phyloP scores from a whole-genome alignment of 2,888 invertebrate genomes.

The Volucella bombylans region DNA sequence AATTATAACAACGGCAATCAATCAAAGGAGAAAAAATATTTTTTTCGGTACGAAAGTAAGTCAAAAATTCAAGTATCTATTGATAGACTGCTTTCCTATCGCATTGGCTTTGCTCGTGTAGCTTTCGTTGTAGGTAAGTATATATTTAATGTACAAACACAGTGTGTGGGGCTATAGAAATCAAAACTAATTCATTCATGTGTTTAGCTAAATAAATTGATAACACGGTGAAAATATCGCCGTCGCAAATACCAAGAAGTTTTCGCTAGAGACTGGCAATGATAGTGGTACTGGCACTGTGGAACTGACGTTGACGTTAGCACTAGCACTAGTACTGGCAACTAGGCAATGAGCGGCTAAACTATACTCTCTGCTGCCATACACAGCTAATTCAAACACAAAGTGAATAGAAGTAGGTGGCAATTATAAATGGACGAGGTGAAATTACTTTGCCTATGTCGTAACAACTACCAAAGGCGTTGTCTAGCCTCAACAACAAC shows the following conservation, averaged over 20 bases:
- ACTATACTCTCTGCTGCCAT: constrained; percentile 12
- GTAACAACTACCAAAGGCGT: constrained; percentile 69
- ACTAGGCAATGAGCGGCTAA: constrained; percentile 13
- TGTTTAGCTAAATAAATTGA: constrained; percentile 49
- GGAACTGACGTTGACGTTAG: no score
- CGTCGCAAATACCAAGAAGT: constrained; percentile 36
- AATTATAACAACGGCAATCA: no score
- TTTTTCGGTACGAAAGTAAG: background rate
- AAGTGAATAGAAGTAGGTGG: constrained; percentile 71
- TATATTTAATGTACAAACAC: no score
- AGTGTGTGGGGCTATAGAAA: constrained; percentile 7
- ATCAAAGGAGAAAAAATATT: no score
- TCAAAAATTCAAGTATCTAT: background rate
- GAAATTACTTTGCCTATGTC: constrained; percentile 72
- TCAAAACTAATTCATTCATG: constrained; percentile 33
- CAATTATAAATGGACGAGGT: constrained; percentile 68
- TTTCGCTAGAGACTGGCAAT: constrained; percentile 23
- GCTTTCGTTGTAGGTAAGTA: no score
- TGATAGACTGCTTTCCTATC: background rate
- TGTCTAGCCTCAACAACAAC: constrained; percentile 56
- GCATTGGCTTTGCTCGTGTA: constrained; percentile 3
- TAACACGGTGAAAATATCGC: constrained; percentile 37
- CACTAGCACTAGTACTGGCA: no score
- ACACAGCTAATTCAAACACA: constrained; percentile 44
- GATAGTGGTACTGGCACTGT: no score